Base-by-base conservation (phyloP, 2,113 vertebrate species). In the Corvus cornix region DNA sequence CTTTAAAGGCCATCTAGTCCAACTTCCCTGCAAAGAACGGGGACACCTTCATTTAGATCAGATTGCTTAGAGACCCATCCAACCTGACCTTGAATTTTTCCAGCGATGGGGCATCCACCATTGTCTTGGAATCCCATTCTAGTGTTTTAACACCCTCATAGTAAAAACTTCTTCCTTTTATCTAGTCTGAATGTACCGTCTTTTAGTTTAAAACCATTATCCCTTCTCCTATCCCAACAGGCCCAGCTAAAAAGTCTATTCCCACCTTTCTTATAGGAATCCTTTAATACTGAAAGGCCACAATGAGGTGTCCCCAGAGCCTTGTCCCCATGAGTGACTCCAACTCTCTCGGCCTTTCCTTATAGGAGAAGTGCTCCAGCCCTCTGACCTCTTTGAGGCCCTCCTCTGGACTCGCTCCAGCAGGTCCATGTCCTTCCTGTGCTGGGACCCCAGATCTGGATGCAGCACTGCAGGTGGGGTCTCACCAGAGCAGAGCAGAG, bases 351-450 rank as follows among this genome's bases (percentile, higher is more conserved):
- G 31, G 30, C 7, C 35, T 49, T 26, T 76, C 14, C 7, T 49
- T 2, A 11, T 0, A 62, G 21, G 2, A 69, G 7, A 60, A 17
- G 8, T 52, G 10, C 1, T 85, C 10, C 37, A 62, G 0, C 16
- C 30, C 37, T n/a, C 33, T 24, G 1, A 33, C 51, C 7, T 26
- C 3, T 66, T 49, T 0, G 0, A 2, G 33, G 7, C 7, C 16
- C 15, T 60, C 9, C 18, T 15, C 35, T 31, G 24, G 49, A 17
- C 3, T 11, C 2, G 1, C 6, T 91, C 12, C 56, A 80, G 0
- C 46, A 55, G 9, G 2, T 51, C 27, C 13, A 0, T 24, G 17
- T 37, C 44, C 3, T 43, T 37, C 1, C 8, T 28, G 5, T 64
- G 20, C 39, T 66, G n/a, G 15, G 1, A 15, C 2, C 16, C 46